Percentiles rank a stretch among this genome's conserved stretches.
phyloP scores from a whole-genome alignment of 2,888 invertebrate species.

The Chymomyza fuscimana region DNA sequence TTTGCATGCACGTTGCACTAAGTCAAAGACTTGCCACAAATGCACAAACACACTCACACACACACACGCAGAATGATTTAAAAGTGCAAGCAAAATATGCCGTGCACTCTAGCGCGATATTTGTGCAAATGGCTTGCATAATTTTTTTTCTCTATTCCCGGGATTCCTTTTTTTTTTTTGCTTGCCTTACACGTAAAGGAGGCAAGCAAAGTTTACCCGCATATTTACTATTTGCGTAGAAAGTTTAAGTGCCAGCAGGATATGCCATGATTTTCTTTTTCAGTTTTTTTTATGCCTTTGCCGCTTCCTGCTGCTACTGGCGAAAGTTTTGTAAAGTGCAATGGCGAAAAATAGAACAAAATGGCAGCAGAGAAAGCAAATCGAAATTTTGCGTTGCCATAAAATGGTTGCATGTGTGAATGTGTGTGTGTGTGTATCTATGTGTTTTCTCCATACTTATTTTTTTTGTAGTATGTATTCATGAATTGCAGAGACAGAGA shows the following conservation, averaged over 20 bases:
- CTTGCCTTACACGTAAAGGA: not conserved
- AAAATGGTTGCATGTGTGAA: not conserved
- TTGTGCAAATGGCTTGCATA: slow-evolving; percentile 44
- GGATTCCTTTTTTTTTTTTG: slow-evolving; percentile 12
- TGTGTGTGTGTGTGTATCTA: too few species aligned
- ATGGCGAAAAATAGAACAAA: not conserved
- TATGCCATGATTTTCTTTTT: not conserved
- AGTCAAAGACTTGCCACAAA: not conserved
- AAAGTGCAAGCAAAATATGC: slow-evolving; percentile 62
- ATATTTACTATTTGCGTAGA: slow-evolving; percentile 22
- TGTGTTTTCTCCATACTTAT: not conserved
- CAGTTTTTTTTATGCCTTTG: not conserved
- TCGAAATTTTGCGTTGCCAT: not conserved
- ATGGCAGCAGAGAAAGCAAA: slow-evolving; percentile 1
- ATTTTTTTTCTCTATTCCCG: slow-evolving; percentile 34
- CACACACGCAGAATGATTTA: slow-evolving; percentile 23
- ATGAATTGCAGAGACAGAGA: not conserved
- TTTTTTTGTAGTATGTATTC: not conserved
- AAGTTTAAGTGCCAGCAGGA: slow-evolving; percentile 26
- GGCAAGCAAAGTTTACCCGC: slow-evolving; percentile 15
- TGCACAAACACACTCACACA: not conserved
- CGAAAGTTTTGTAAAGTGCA: not conserved
- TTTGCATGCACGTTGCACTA: slow-evolving; percentile 46
- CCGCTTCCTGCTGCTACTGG: not conserved
- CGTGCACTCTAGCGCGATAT: slow-evolving; percentile 38